These are phyloP conservation scores for Caenorhabditis sp. DNA, from an alignment of 2,888 invertebrate genomes.

Conservation along the genomic window DNA sequence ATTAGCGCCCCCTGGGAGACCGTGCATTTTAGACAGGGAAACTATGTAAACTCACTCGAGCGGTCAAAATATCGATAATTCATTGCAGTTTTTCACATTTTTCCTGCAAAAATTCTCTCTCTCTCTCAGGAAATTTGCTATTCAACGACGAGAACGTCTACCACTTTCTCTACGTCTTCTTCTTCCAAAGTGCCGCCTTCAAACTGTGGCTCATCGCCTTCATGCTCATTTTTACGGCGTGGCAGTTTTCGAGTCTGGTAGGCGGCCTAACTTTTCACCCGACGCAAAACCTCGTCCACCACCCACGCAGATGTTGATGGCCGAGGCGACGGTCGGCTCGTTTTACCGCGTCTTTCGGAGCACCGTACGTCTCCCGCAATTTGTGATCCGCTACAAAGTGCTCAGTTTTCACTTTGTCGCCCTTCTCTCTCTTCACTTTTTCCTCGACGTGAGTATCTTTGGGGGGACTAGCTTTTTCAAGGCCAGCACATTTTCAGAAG, in stretches of 20 bases:
- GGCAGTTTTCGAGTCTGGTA: constrained; percentile 19
- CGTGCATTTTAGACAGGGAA: too few species aligned
- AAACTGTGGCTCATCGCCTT: not conserved
- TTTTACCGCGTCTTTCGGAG: constrained; percentile 8
- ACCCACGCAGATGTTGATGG: constrained; percentile 21
- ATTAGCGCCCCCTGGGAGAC: too few species aligned
- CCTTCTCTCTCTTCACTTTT: constrained; percentile 1
- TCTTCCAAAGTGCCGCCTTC: constrained; percentile 1
- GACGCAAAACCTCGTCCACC: too few species aligned
- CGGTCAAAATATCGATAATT: constrained; percentile 3
- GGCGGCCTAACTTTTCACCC: not conserved
- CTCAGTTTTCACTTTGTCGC: constrained; percentile 1
- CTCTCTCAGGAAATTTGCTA: constrained; percentile 11
- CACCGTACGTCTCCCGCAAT: constrained; percentile 16
- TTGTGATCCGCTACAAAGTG: constrained; percentile 6
- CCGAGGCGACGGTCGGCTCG: constrained; percentile 1
- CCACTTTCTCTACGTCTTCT: constrained; percentile 22
- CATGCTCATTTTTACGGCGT: not conserved
- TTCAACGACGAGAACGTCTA: constrained; percentile 2
- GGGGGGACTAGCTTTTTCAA: not conserved
- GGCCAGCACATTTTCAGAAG: not conserved
- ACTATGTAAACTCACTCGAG: too few species aligned
- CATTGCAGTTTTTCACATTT: not conserved
- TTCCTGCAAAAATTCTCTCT: not conserved
- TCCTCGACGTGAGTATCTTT: constrained; percentile 3